Evolutionary conservation across 2,113 vertebrate genomes (phyloP), one percentile per base, ranked within the genome.

Genomic region (Syngnathus scovelli): DNA sequence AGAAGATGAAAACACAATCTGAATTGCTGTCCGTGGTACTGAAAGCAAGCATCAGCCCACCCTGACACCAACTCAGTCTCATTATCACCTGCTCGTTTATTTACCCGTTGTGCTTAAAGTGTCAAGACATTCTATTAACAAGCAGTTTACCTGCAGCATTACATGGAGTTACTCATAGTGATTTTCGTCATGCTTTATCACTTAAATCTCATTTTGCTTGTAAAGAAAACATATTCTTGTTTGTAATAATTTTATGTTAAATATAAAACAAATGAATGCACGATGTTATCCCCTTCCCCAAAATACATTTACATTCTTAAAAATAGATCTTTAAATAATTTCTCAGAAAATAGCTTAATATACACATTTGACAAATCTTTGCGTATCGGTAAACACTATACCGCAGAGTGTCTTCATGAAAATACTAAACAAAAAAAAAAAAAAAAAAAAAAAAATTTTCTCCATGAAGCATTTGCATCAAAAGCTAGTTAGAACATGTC

Each of bases 301-400:
- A 65, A 85, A 80, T 69, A 83, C 74, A 83, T 86, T 84, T 83
- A 87, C 75, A 88, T 85, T 90, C 82, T 83, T 76, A 90, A 89
- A 92, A 92, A 92, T 92, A 92, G 83, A 91, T 89, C 82, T 92
- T 92, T 92, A 92, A 92, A 92, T 92, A 90, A 68, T 90, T 82
- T 90, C 88, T 89, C 79, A 77, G 83, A 83, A 79, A 88, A 88
- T 85, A 91, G 81, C 83, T 90, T 89, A 77, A 88, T 90, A 87
- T 87, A 90, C 82, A 90, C 72, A 89, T 89, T 83, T 86, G 86
- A 91, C 87, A 92, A 84, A 85, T 70, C 83, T 78, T 75, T 44
- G 77, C 78, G 71, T 76, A 78, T 61, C 18, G 80, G 80, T 77
- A 79, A 81, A 67, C 55, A 80, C 79, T 82, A 59, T 58, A 52